These are phyloP conservation scores for Drosophila obscura DNA, from an alignment of 1,140 invertebrate species.

Conservation along the genomic window DNA sequence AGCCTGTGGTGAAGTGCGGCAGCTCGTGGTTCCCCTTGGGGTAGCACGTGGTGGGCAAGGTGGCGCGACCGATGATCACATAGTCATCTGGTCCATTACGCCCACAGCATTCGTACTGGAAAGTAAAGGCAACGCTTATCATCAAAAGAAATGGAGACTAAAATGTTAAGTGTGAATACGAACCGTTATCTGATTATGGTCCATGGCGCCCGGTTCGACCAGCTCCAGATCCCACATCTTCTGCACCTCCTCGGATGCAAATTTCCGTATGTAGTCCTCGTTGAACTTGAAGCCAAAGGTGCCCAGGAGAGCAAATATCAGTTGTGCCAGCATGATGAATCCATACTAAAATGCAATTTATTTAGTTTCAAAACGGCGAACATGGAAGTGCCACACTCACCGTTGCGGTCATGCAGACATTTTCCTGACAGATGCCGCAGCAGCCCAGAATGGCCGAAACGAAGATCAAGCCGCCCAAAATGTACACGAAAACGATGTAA, in stretches of 20 bases:
- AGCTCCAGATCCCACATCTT: slow-evolving; percentile 52
- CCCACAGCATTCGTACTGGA: slow-evolving; percentile 70
- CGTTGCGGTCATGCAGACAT: slow-evolving; percentile 69
- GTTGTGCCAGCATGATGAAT: slow-evolving; percentile 53
- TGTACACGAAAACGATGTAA: slow-evolving; percentile 57
- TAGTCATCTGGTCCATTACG: slow-evolving; percentile 66
- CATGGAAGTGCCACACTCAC: slow-evolving; percentile 48
- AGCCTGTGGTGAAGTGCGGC: slow-evolving; percentile 44
- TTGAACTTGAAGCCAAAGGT: slow-evolving; percentile 52
- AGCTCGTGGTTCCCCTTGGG: slow-evolving; percentile 20
- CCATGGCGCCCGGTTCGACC: slow-evolving; percentile 53
- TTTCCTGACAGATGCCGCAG: slow-evolving; percentile 75
- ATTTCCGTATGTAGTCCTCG: slow-evolving; percentile 55
- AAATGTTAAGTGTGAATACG: not conserved
- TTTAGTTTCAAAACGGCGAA: not conserved
- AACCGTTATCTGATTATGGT: slow-evolving; percentile 47
- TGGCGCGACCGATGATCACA: slow-evolving; percentile 35
- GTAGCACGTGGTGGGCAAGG: slow-evolving; percentile 54
- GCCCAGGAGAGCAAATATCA: slow-evolving; percentile 57
- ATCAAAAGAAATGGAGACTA: not conserved
- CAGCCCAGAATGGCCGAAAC: slow-evolving; percentile 70
- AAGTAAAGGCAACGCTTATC: not conserved
- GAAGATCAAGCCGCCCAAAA: slow-evolving; percentile 64
- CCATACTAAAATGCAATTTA: slow-evolving; percentile 54
- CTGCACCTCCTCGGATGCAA: slow-evolving; percentile 56